Conservation (phyloP, 2,888 invertebrate species). For the Eupithecia tripunctaria region DNA sequence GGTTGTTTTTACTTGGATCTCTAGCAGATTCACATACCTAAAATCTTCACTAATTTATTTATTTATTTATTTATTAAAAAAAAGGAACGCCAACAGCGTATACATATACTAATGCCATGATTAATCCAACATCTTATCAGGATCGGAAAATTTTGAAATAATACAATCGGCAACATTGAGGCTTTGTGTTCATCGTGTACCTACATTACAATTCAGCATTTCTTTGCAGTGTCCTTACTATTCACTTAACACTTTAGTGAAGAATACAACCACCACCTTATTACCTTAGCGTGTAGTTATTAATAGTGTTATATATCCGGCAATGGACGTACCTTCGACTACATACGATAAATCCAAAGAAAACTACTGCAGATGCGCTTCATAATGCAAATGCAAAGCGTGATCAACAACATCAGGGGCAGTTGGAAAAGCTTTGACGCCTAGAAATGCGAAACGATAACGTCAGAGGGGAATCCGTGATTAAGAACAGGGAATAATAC, state of each 20-base stretch:
- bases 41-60: too few species aligned
- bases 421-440: conserved; percentile 84
- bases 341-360: conserved; percentile 85
- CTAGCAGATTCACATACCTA: too few species aligned
- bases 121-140: too few species aligned
- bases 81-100: too few species aligned
- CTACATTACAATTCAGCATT: background rate
- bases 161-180: background rate
- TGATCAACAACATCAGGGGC: conserved; percentile 85
- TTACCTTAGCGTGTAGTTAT: conserved; percentile 65
- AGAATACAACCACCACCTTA: conserved; percentile 66
- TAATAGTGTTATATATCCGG: conserved; percentile 73
- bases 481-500: conserved; percentile 12
- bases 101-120: too few species aligned
- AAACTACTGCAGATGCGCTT: conserved; percentile 86
- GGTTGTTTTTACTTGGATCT: too few species aligned
- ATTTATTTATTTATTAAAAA: too few species aligned
- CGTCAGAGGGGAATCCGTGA: conserved; percentile 58
- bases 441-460: conserved; percentile 83
- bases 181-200: too few species aligned
- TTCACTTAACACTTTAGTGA: conserved; percentile 1
- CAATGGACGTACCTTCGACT: conserved; percentile 85
- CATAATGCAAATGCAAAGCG: conserved; percentile 86
- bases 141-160: background rate
- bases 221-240: background rate